These are phyloP conservation scores for Typhlomys cinereus DNA, from an alignment of 2,113 vertebrate species.

Conservation along the genomic window DNA sequence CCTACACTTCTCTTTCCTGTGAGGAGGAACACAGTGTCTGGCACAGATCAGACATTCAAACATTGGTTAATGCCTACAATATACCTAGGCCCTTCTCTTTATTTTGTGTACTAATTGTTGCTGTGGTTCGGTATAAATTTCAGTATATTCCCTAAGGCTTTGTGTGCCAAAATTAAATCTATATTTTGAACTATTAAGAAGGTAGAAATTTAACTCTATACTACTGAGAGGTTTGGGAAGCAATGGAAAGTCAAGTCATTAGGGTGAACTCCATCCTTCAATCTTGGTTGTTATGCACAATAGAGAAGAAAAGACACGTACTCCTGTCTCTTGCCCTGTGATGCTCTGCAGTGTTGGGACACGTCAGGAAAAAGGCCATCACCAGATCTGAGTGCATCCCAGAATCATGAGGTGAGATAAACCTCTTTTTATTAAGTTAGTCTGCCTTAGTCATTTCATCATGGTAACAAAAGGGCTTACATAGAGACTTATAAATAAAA, in stretches of 20 bases:
- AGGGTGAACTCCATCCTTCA: background rate
- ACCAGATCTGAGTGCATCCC: background rate
- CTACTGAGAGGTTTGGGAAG: background rate
- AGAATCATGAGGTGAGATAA: background rate
- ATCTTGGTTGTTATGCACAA: background rate
- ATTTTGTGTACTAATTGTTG: conserved; percentile 6
- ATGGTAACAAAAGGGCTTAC: background rate
- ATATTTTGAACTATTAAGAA: background rate
- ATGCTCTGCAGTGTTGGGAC: background rate
- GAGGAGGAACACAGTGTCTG: background rate
- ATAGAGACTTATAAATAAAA: background rate
- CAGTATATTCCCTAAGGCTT: background rate
- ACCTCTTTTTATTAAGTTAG: background rate
- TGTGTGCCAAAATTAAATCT: background rate
- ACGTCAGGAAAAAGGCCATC: background rate
- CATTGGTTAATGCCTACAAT: background rate
- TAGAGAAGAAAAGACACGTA: background rate
- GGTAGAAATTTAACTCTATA: background rate
- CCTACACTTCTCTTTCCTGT: background rate
- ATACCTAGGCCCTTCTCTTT: background rate
- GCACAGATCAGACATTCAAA: background rate
- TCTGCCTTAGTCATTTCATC: background rate
- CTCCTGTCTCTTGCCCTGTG: background rate
- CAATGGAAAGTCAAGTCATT: background rate
- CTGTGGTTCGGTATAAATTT: background rate